phyloP scores from a whole-genome alignment of 2,888 invertebrate genomes.

The Nymphalis c-album region DNA sequence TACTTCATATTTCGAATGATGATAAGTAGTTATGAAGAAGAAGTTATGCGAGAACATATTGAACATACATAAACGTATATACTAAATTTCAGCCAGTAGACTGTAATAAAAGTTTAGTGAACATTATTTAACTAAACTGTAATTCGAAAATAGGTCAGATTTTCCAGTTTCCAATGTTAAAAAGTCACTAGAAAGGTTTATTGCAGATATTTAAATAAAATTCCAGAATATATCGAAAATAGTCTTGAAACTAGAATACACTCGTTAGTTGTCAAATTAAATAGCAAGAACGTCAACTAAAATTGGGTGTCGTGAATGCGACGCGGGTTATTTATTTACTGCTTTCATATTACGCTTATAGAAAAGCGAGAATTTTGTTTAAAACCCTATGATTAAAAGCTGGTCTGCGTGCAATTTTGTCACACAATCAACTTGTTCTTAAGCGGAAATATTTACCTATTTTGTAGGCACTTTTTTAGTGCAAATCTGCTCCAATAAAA shows the following conservation, averaged over 20 bases:
- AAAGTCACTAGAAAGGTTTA: neutral
- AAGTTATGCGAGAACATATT: too few relatives aligned
- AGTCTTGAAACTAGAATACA: constrained; percentile 14
- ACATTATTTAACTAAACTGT: neutral
- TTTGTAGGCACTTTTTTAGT: too few relatives aligned
- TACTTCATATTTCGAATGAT: too few relatives aligned
- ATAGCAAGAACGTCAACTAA: constrained; percentile 3
- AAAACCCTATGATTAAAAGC: too few relatives aligned
- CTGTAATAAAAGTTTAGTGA: too few relatives aligned
- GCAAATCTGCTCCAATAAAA: too few relatives aligned
- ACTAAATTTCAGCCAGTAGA: too few relatives aligned
- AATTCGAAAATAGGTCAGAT: neutral
- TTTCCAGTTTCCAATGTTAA: neutral
- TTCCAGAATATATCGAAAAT: neutral
- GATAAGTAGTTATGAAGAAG: too few relatives aligned
- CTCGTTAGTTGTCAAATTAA: constrained; percentile 26
- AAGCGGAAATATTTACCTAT: too few relatives aligned
- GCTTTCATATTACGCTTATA: neutral
- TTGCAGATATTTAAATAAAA: neutral
- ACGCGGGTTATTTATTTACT: constrained; percentile 8
- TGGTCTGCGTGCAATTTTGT: too few relatives aligned
- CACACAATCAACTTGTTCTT: too few relatives aligned
- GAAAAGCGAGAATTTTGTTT: neutral
- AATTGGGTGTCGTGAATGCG: constrained; percentile 8
- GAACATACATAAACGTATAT: too few relatives aligned